A percentile compares a stretch with the other conserved stretches of the same genome.
Evolutionary conservation across 2,888 invertebrate genomes (phyloP).

Genomic region (Lithophane socia): DNA sequence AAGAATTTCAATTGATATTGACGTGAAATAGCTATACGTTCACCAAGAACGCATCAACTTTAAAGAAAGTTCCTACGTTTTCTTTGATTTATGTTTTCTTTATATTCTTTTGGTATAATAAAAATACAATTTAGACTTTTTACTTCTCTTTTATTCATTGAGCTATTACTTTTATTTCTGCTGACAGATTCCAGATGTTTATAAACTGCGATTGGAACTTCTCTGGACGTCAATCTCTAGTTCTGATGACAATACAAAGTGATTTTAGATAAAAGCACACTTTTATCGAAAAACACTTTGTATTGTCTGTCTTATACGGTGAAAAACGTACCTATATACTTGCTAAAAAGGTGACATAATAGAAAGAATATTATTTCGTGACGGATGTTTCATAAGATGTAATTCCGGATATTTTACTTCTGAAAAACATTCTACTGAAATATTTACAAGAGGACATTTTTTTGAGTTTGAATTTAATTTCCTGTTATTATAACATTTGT

Average conservation of each 20-base stretch:
- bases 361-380: background rate
- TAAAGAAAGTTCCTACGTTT: conserved; percentile 41
- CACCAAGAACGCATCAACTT: conserved; percentile 36
- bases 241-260: no score
- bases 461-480: background rate
- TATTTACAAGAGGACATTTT: background rate
- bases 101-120: conserved; percentile 55
- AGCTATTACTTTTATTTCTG: conserved; percentile 64
- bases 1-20: conserved; percentile 30
- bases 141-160: conserved; percentile 67
- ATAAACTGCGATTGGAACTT: conserved; percentile 29
- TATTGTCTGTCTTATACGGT: background rate
- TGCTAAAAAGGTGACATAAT: background rate
- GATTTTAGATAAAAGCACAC: no score
- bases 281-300: conserved; percentile 36
- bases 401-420: background rate
- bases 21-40: conserved; percentile 25
- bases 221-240: conserved; percentile 37
- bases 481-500: conserved; percentile 8
- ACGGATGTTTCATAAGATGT: background rate
- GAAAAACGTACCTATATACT: conserved; percentile 5
- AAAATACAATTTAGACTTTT: conserved; percentile 65
- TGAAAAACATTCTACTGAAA: background rate
- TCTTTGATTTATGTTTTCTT: conserved; percentile 42
- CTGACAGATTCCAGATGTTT: conserved; percentile 63